Evolutionary conservation across 2,888 invertebrate species (phyloP).

Genomic region (Megaustenia siamemsis): DNA sequence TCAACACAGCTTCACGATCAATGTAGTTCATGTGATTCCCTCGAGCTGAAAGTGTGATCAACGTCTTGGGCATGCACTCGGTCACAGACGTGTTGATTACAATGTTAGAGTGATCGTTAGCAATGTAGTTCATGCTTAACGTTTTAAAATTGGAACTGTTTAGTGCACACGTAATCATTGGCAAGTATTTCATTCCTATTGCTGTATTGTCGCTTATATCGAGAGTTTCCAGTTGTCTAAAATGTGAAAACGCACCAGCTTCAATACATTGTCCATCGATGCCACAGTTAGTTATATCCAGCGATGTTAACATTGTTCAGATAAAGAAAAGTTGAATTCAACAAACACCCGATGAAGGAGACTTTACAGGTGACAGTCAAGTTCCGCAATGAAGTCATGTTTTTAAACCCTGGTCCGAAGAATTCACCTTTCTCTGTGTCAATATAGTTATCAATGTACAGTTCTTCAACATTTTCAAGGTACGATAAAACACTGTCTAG

Average conservation of each 20-base stretch:
- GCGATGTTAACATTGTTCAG: not conserved
- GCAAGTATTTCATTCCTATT: not conserved
- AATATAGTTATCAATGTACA: not conserved
- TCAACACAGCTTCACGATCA: not conserved
- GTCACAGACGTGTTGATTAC: not conserved
- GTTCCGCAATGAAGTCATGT: conserved; percentile 1
- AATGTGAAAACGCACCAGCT: not conserved
- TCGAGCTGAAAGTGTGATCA: not conserved
- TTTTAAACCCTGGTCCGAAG: conserved; percentile 6
- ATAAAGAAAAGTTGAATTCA: conserved; percentile 1
- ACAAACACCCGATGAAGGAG: not conserved
- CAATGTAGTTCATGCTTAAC: not conserved
- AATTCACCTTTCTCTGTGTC: not conserved
- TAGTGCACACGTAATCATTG: not conserved
- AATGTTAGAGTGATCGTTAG: not conserved
- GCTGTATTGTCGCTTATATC: not conserved
- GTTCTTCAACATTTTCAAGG: not conserved
- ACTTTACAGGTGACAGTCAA: not conserved
- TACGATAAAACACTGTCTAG: not conserved
- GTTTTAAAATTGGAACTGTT: not conserved
- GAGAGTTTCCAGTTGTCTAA: not conserved
- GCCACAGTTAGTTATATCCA: not conserved
- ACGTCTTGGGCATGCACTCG: not conserved
- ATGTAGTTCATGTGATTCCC: not conserved
- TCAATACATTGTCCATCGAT: not conserved